Base-by-base conservation (phyloP, 2,888 invertebrate genomes). In the Ditylenchus weischeri region DNA sequence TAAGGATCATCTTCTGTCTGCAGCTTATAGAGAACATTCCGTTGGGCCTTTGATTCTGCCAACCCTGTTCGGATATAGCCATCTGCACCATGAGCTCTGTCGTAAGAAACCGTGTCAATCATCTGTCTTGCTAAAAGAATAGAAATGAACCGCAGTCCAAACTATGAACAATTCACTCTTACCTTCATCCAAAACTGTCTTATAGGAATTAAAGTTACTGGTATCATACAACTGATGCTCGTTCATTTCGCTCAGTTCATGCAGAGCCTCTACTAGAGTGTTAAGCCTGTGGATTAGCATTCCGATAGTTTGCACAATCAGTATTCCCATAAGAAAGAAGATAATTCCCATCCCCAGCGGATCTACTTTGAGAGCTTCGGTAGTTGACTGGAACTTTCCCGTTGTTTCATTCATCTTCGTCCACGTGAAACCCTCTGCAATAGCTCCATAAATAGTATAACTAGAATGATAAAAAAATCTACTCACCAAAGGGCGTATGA, bases 271-370 rank as follows among this genome's bases (percentile, higher is more conserved):
- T 35, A 81, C 76, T 58, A 98, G 86, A 1, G 96, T 96, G 83
- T 93, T 93, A 83, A 94, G 92, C 79, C 96, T 89, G 90, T 98
- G 96, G 88, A 95, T 92, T 87, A 96, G 87, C 95, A 96, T 96
- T 78, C 81, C 80, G 49, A 75, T 71, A 66, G 68, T 79, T 23
- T 65, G 83, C 71, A 73, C 76, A 19, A 79, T 72, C 43, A 83
- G 77, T 50, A 83, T 82, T 10, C 75, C 72, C 50, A 80, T 65
- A 36, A 83, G 73, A 71, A 81, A 81, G 18, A 79, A 60, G 65
- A 83, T 79, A 68, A 83, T 81, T 36, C 73, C 76, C 74, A 87
- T 88, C 54, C 96, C 92, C 75, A 95, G 93, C 0, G 94, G 94
- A 84, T 95, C 94, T 84, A 94, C 86, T 86, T 77, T 75, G 43